Percentiles rank a stretch among this genome's conserved stretches.
Conservation (phyloP, 2,797 vertebrate species). For the Pangasius macronema region DNA sequence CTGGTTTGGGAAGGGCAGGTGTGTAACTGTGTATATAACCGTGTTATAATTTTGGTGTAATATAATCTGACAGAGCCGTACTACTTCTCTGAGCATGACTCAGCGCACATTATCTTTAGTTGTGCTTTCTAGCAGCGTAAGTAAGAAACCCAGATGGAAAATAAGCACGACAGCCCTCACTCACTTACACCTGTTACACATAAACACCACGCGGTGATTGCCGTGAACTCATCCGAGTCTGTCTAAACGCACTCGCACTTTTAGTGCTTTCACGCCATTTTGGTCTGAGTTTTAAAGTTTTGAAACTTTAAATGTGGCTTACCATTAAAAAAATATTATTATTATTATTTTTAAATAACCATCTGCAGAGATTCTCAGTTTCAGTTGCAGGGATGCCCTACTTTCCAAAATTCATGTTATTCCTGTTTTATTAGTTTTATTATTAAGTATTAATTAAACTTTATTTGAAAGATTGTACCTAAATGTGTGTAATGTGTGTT, state of each 20-base stretch:
- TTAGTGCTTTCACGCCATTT: not conserved
- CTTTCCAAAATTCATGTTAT: too few relatives aligned
- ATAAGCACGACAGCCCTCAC: not conserved
- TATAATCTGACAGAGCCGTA: not conserved
- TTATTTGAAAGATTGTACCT: not conserved
- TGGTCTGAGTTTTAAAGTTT: not conserved
- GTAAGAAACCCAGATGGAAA: not conserved
- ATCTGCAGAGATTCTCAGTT: too few relatives aligned
- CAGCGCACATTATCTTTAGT: not conserved
- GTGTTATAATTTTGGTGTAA: not conserved
- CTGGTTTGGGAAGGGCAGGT: constrained; percentile 98
- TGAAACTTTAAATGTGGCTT: not conserved
- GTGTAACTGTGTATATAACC: constrained; percentile 49
- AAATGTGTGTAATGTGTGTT: not conserved
- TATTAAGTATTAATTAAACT: too few relatives aligned
- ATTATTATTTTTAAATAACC: too few relatives aligned
- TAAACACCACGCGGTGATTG: not conserved
- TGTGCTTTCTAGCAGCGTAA: not conserved
- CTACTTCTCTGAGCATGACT: not conserved
- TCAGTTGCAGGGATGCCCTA: too few relatives aligned
- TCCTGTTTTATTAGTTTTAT: too few relatives aligned
- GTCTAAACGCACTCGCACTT: not conserved
- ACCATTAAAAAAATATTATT: not conserved
- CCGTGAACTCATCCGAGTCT: not conserved
- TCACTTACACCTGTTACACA: not conserved